Conservation (phyloP, 2,888 invertebrate genomes). For the Cheilosia vulpina region DNA sequence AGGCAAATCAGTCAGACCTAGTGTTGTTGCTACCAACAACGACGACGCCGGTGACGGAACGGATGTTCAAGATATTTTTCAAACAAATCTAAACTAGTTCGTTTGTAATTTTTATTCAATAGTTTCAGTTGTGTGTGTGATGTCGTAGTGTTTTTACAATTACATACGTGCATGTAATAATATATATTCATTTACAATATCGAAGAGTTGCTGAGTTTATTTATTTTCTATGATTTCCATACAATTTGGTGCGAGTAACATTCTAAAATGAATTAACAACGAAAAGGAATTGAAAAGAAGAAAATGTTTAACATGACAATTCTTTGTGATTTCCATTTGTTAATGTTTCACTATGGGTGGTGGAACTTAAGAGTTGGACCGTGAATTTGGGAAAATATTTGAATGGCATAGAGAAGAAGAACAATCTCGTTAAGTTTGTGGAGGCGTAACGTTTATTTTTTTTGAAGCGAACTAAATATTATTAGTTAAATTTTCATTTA, state of each 20-base stretch:
- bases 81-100: neutral
- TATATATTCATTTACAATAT: conserved; percentile 48
- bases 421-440: neutral
- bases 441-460: conserved; percentile 25
- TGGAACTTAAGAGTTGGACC: conserved; percentile 33
- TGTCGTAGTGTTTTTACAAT: conserved; percentile 32
- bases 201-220: conserved; percentile 18
- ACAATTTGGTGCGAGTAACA: conserved; percentile 52
- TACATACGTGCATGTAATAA: conserved; percentile 1
- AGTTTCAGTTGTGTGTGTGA: conserved; percentile 9
- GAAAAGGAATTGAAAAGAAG: conserved; percentile 18
- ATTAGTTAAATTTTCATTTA: conserved; percentile 5
- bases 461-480: conserved; percentile 1
- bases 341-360: conserved; percentile 27
- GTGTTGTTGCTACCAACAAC: neutral
- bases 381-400: conserved; percentile 31
- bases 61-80: neutral
- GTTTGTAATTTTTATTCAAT: neutral
- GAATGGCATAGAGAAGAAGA: conserved; percentile 3
- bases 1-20: conserved; percentile 22
- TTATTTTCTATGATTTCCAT: conserved; percentile 22
- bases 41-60: neutral
- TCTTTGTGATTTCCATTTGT: neutral
- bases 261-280: conserved; percentile 47
- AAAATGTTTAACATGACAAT: neutral